Evolutionary conservation across 2,888 invertebrate genomes (phyloP), one percentile per base, ranked within the genome.

Genomic region (Dioctria rufipes): DNA sequence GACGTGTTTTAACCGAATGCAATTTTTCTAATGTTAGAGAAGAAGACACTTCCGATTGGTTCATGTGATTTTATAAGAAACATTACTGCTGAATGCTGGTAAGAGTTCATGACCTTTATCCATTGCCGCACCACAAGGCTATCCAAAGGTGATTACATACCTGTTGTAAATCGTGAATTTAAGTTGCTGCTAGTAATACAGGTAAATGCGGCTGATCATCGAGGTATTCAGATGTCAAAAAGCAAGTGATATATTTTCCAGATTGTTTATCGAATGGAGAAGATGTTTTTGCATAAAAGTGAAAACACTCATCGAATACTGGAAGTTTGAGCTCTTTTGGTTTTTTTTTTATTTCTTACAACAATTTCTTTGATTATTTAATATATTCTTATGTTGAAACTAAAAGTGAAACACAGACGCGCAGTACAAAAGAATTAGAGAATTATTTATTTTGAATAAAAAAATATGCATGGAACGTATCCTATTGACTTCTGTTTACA

Each of bases 211-310:
- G 73, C 25, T 40, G 73, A 73, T 60, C 43, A 42, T 58, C 58
- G 73, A 11, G 42, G 73, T n/a, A 73, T 66, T 66, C 66, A 42
- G 42, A 40, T 60, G 73, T 73, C 73, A 58, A 58, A 58, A 58
- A 42, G n/a, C 60, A 73, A 73, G 54, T 60, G 73, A 73, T 73
- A 73, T 73, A 54, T 73, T 61, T 61, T 39, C 61, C 11, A 61
- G 25, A 61, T 61, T 60, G 54, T 58, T 73, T 25, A 25, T 58
- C 58, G 42, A 13, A 40, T 58, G 40, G 58, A 25, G 73, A 73
- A 60, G 73, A 73, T 42, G 13, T n/a, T 11, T 58, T 58, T 5
- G 13, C 39, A 25, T 13, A 73, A 73, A 73, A 73, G 73, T 73
- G 73, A 73, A 73, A 73, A 69, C 40, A 5, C 49, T 69, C 3